Conservation (phyloP, 2,113 vertebrate genomes). For the Myiopsitta monachus region DNA sequence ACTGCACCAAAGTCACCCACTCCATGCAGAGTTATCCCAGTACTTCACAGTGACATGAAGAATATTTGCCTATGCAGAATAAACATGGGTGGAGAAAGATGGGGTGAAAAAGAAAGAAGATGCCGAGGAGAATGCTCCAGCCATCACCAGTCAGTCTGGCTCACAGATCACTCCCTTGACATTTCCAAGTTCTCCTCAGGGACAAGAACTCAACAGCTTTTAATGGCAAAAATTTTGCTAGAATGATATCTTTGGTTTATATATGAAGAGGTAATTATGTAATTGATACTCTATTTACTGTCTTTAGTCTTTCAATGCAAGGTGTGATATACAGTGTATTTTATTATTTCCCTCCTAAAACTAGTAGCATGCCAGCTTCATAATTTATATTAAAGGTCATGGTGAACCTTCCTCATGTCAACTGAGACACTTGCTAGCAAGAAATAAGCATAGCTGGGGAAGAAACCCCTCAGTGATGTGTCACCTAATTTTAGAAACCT, state of each 20-base stretch:
- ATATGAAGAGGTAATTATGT: not conserved
- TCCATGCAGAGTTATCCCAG: not conserved
- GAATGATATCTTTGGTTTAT: not conserved
- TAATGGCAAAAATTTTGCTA: not conserved
- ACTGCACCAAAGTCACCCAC: not conserved
- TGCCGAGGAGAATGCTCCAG: not conserved
- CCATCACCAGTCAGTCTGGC: not conserved
- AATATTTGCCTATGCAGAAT: not conserved
- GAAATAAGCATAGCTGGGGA: not conserved
- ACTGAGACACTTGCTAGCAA: not conserved
- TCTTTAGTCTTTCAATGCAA: not conserved
- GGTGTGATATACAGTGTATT: not conserved
- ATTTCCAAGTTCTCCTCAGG: not conserved
- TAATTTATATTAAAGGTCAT: not conserved
- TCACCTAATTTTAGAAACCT: conserved; percentile 10
- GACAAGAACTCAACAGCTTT: not conserved
- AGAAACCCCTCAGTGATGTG: not conserved
- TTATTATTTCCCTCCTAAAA: not conserved
- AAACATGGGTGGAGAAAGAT: not conserved
- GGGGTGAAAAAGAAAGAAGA: not conserved
- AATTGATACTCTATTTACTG: rapidly evolving
- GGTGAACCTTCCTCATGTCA: not conserved
- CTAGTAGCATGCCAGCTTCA: not conserved
- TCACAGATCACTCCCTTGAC: not conserved
- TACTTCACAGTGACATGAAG: not conserved